phyloP scores from a whole-genome alignment of 1,140 invertebrate genomes.

The Chironomus striatipennis region DNA sequence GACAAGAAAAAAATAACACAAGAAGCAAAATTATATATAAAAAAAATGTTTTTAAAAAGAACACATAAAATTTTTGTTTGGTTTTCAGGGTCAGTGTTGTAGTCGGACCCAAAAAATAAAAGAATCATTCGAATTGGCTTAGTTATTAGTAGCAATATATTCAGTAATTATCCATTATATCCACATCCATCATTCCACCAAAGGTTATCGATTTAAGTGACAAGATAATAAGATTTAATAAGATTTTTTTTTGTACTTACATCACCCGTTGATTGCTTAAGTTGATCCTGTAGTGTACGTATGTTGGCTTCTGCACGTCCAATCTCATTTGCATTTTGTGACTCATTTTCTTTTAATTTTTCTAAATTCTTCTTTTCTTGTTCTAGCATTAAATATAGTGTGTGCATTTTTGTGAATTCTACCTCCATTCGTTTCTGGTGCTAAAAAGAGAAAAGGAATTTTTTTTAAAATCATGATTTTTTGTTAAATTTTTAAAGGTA shows the following conservation, averaged over 20 bases:
- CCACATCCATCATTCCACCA: too few species aligned
- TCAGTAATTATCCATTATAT: too few species aligned
- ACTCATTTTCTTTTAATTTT: constrained; percentile 45
- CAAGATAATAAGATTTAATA: not conserved
- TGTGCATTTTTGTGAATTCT: constrained; percentile 62
- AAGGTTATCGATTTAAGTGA: too few species aligned
- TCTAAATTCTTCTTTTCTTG: constrained; percentile 69
- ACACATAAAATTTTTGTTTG: too few species aligned
- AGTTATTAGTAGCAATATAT: too few species aligned
- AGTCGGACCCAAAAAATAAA: too few species aligned
- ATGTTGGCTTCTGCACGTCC: constrained; percentile 37
- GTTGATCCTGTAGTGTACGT: constrained; percentile 37
- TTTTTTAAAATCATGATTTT: too few species aligned
- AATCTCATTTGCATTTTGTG: constrained; percentile 37
- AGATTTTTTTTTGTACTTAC: constrained; percentile 30
- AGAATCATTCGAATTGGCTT: too few species aligned
- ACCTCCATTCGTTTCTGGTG: constrained; percentile 67
- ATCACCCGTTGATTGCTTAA: constrained; percentile 38
- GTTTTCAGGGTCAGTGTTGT: too few species aligned
- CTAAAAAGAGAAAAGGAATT: constrained; percentile 40
- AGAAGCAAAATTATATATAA: too few species aligned
- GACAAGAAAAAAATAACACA: too few species aligned
- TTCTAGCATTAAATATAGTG: constrained; percentile 70
- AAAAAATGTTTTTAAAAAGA: too few species aligned
- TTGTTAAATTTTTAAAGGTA: not conserved